Percentiles rank a stretch among this genome's conserved stretches.
These are phyloP conservation scores for fruit fly (Drosophila melanogaster) DNA, from an alignment of 1,140 invertebrate species.

Conservation along the genomic window DNA sequence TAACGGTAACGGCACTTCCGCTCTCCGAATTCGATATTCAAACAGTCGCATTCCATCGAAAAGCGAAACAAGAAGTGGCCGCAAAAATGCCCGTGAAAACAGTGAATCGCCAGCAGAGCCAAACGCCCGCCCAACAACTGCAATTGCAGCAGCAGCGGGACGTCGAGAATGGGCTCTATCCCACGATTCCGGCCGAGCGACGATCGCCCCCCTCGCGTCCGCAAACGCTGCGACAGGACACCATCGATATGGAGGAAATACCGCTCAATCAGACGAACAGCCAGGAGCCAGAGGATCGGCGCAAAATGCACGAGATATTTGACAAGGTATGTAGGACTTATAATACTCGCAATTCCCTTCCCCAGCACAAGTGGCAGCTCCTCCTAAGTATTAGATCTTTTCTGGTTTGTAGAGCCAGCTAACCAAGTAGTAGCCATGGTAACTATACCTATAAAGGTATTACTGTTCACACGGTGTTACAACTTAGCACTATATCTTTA, in stretches of 20 bases:
- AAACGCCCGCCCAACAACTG: constrained; percentile 72
- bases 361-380: no score
- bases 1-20: constrained; percentile 14
- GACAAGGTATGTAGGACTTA: constrained; percentile 52
- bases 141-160: constrained; percentile 70
- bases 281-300: constrained; percentile 71
- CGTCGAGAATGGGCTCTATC: constrained; percentile 75
- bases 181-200: constrained; percentile 66
- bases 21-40: background rate
- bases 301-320: constrained; percentile 70
- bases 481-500: no score
- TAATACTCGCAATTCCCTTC: no score
- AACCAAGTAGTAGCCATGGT: no score
- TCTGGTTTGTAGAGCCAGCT: no score
- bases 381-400: no score
- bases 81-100: constrained; percentile 62
- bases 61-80: background rate
- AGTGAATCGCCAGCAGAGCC: constrained; percentile 67
- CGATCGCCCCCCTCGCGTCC: constrained; percentile 54
- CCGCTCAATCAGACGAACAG: constrained; percentile 63
- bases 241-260: constrained; percentile 80
- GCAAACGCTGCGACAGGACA: constrained; percentile 73
- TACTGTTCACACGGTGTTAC: no score
- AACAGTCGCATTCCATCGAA: background rate
- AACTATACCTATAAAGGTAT: no score